Evolutionary conservation across 2,888 invertebrate species (phyloP), one percentile per base, ranked within the genome.

Genomic region (Bimastos eiseni): DNA sequence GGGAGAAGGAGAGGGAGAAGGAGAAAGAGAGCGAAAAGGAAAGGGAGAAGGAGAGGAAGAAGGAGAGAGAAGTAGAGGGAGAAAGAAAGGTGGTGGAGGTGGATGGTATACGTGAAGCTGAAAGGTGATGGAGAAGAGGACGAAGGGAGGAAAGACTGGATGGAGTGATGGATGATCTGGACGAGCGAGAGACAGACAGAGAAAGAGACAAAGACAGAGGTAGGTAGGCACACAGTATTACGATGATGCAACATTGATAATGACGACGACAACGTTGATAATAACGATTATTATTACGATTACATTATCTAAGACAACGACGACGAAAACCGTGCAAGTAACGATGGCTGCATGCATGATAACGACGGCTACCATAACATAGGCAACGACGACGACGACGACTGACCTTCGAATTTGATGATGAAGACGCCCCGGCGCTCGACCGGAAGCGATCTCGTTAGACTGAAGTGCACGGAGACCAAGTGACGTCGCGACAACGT

Each of bases 381-480:
- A 30, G 49, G 24, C 49, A 24, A 49, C 49, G n/a, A n/a, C 30
- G 70, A 70, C 70, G 13, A 70, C 70, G 70, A 70, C 70, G 70
- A 70, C 86, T 86, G 19, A 86, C 86, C 86, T 86, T 86, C 86
- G 19, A 86, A 86, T 19, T 86, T 86, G 34, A 86, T 34, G 36
- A 86, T 34, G 17, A 86, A 86, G 37, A 86, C 37, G 0, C 86
- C 86, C n/a, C 86, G 34, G 34, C 34, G 34, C 86, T 86, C 86
- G 36, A 86, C 34, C 36, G 86, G 86, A 86, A 86, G 86, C 17
- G 86, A 86, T 37, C 86, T 86, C 34, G 86, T 86, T 34, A 86
- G 21, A 36, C 86, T 86, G 17, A 86, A 86, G 37, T 86, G 86
- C 21, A 86, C 37, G 86, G 86, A 86, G 17, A 86, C 37, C 86